phyloP scores from a whole-genome alignment of 1,140 invertebrate genomes.

The Drosophila nannoptera region DNA sequence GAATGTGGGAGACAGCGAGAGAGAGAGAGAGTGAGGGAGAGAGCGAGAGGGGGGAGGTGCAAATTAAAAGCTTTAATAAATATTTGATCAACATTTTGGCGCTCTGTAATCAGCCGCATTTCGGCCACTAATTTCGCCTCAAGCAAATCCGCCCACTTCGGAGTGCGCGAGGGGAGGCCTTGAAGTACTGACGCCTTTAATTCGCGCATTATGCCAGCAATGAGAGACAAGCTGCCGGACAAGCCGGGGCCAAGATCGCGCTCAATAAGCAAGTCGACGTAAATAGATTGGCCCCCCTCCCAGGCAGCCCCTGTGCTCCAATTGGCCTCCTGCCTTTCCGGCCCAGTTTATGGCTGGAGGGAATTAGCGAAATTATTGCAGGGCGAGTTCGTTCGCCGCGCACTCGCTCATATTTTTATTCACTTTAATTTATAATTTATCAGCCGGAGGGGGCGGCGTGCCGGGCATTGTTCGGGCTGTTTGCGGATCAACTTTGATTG shows the following conservation, averaged over 20 bases:
- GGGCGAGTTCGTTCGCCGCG: not conserved
- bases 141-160: constrained; percentile 66
- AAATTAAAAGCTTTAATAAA: constrained; percentile 75
- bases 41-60: constrained; percentile 1
- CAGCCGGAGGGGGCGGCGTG: constrained; percentile 24
- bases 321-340: too few relatives aligned
- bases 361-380: not conserved
- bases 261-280: too few relatives aligned
- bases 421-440: constrained; percentile 76
- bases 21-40: not conserved
- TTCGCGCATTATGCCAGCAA: too few relatives aligned
- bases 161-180: constrained; percentile 41
- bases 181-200: constrained; percentile 58
- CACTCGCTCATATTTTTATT: constrained; percentile 53
- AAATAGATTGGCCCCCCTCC: too few relatives aligned
- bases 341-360: too few relatives aligned
- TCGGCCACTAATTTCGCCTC: constrained; percentile 72
- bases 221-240: too few relatives aligned
- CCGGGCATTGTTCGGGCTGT: constrained; percentile 38
- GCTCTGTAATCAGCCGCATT: constrained; percentile 74
- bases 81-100: constrained; percentile 64
- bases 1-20: not conserved
- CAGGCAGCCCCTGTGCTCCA: too few relatives aligned
- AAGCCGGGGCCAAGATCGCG: too few relatives aligned
- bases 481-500: constrained; percentile 61